phyloP scores from a whole-genome alignment of 2,797 vertebrate genomes.

The Poecilia velifera region DNA sequence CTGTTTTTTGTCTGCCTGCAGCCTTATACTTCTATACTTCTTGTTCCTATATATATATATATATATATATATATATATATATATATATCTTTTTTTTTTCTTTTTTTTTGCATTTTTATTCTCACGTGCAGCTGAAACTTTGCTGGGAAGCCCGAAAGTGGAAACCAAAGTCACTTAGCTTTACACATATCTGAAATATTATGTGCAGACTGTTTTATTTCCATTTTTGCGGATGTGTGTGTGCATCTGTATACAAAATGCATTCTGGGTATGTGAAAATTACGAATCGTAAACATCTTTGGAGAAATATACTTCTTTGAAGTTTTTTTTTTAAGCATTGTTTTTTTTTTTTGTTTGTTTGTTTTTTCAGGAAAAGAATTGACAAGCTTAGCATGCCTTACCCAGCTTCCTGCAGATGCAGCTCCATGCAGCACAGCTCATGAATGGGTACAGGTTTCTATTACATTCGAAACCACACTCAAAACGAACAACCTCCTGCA shows the following conservation, averaged over 20 bases:
- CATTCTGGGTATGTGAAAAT: neutral
- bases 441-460: neutral
- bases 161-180: conserved; percentile 25
- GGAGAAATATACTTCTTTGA: neutral
- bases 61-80: no score
- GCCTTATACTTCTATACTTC: conserved; percentile 31
- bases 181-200: conserved; percentile 10
- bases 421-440: neutral
- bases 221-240: neutral
- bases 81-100: no score
- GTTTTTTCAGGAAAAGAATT: neutral
- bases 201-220: conserved; percentile 6
- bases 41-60: conserved; percentile 9
- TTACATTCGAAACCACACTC: neutral
- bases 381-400: neutral
- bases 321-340: neutral
- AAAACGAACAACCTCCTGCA: neutral
- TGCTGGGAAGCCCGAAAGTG: conserved; percentile 4
- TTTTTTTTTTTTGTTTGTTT: neutral
- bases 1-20: conserved; percentile 13
- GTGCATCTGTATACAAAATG: neutral
- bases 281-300: neutral
- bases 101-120: conserved; percentile 22
- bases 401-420: neutral
- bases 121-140: conserved; percentile 44